Evolutionary conservation across 2,113 vertebrate genomes (phyloP), one percentile per base, ranked within the genome.

Genomic region (Saiga tatarica): DNA sequence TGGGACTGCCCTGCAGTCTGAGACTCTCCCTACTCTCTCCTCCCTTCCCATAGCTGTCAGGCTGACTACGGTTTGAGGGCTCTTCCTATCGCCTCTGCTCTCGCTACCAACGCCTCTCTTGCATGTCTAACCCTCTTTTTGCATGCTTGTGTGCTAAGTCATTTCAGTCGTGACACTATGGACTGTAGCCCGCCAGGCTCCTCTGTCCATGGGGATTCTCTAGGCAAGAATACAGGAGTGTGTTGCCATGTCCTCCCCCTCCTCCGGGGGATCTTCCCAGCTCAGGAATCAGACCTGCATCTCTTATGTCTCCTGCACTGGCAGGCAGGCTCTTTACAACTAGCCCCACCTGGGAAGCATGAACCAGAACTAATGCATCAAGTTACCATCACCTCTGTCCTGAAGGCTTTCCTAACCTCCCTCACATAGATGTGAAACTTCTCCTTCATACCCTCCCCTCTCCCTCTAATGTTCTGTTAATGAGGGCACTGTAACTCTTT

Each of bases 111-210:
- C 2, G 11, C 25, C 57, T n/a, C 45, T 82, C 15, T 7, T 25
- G n/a, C 52, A 52, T 17, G 0, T n/a, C 62, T 92, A 79, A 57
- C 30, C 10, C 30, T 60, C 28, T 50, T 42, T 95, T 64, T 50
- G 45, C 67, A 23, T 39, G n/a, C n/a, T 6, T 39, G 67, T 23
- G 10, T 74, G n/a, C 67, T 39, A 71, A 71, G 19, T 39, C n/a
- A 74, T 74, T 74, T 74, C 67, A 39, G n/a, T 39, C 1, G 2
- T 74, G 33, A 74, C 2, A 1, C n/a, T 23, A 71, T 23, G 19
- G 10, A 39, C 67, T 74, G 10, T 12, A 74, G n/a, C n/a, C n/a
- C 0, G 0, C n/a, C 19, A 74, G 67, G 19, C 5, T 39, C 19
- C 67, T 23, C 19, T 74, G 67, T 74, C 19, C 67, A 39, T 74